A percentile compares a stretch with the other conserved stretches of the same genome.
phyloP scores from a whole-genome alignment of 2,797 vertebrate genomes.

The Kryptopterus vitreolus region DNA sequence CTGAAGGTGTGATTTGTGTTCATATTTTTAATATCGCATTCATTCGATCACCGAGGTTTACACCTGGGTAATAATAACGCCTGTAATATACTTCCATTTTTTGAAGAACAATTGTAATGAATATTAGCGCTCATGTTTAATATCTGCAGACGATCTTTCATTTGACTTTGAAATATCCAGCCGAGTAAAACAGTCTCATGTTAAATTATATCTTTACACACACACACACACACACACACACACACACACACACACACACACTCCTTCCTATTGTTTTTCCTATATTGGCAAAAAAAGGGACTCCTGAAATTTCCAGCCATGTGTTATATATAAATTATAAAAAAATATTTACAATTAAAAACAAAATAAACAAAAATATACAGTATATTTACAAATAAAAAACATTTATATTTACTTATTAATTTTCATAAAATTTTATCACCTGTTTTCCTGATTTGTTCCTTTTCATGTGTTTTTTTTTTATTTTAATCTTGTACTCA shows the following conservation, averaged over 20 bases:
- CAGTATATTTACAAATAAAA: too few species aligned
- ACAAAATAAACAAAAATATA: too few species aligned
- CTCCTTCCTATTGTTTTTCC: too few species aligned
- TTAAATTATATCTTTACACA: constrained; percentile 1
- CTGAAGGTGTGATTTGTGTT: not conserved
- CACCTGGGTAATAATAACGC: constrained; percentile 27
- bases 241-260: constrained; percentile 25
- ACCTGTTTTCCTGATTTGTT: too few species aligned
- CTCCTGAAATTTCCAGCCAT: too few species aligned
- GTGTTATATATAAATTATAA: too few species aligned
- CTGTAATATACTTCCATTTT: constrained; percentile 15
- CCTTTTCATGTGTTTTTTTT: too few species aligned
- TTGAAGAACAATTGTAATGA: constrained; percentile 3
- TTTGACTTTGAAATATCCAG: constrained; percentile 5
- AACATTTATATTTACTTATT: too few species aligned
- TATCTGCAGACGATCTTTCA: not conserved
- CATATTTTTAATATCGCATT: constrained; percentile 21
- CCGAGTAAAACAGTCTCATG: not conserved
- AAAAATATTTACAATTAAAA: too few species aligned
- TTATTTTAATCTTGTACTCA: too few species aligned
- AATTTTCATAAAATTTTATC: too few species aligned
- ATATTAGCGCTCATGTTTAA: constrained; percentile 13
- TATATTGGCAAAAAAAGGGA: too few species aligned
- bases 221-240: constrained; percentile 36
- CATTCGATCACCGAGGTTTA: not conserved